phyloP scores from a whole-genome alignment of 2,888 invertebrate genomes.

The Cephus runcator region DNA sequence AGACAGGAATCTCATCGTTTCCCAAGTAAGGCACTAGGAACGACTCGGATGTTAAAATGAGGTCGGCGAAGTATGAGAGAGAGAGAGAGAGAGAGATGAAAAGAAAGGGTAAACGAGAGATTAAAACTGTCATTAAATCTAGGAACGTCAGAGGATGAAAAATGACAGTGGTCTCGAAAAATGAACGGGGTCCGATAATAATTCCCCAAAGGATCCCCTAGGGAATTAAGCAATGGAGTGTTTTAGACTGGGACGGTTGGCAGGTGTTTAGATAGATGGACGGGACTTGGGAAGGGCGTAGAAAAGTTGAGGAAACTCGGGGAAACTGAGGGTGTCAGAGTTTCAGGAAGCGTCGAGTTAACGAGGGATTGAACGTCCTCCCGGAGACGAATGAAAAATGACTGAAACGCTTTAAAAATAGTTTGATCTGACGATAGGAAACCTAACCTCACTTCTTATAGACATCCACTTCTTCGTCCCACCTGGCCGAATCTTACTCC shows the following conservation, averaged over 20 bases:
- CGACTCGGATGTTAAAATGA: neutral
- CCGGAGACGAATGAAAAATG: neutral
- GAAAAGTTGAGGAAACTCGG: neutral
- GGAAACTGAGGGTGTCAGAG: neutral
- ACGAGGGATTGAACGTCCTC: neutral
- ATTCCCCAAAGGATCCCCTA: neutral
- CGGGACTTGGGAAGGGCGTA: neutral
- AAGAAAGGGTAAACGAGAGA: neutral
- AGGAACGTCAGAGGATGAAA: neutral
- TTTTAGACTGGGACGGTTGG: neutral
- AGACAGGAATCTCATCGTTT: neutral
- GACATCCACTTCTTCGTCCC: neutral
- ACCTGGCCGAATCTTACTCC: neutral
- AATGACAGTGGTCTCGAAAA: neutral
- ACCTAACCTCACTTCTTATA: neutral
- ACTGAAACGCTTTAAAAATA: neutral
- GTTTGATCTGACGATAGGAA: neutral
- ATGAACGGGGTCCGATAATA: neutral
- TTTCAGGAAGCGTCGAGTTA: neutral
- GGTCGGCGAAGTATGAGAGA: neutral
- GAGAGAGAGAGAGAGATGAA: neutral
- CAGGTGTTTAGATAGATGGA: neutral
- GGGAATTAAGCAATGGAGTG: neutral
- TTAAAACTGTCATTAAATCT: constrained; percentile 2
- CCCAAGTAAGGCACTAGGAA: neutral